Base-by-base conservation (phyloP, 2,888 invertebrate species). In the Cephus runcator region DNA sequence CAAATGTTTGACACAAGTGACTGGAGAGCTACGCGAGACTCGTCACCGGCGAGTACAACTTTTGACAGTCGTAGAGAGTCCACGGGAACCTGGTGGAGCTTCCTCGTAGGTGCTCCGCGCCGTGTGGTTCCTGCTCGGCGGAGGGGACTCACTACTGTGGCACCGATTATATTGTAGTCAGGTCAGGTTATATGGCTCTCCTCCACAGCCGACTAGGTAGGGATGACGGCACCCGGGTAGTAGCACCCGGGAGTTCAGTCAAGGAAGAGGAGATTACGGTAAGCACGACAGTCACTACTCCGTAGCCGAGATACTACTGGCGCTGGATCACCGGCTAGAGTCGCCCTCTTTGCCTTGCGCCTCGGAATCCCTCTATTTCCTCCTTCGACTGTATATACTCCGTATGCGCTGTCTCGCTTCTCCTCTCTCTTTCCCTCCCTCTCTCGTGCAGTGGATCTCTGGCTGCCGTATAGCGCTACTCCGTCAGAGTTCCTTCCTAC, bases 241-340 rank as follows among this genome's bases (percentile, higher is more conserved):
- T 56, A 56, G 56, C 56, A 56, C 56, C 56, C 56, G 56, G 56
- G 56, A 56, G 56, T 56, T 56, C 56, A 56, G 56, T 56, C 56
- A 56, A 71, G 81, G 76, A 79, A 79, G 80, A 79, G 80, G 81
- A 81, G 69, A 79, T 23, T 75, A 12, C 36, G 75, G 79, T 75
- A 80, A 80, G 81, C 81, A 81, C 85, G 83, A 84, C 40, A 83
- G 77, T 83, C 82, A 84, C 84, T 81, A 80, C 84, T 84, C 83
- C 83, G 81, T 80, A 76, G 85, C 85, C 83, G 85, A 82, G 83
- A 77, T 84, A 83, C 85, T 84, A 88, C 87, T 87, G 86, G 83
- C 83, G 79, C 76, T 77, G 83, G 81, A 81, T 78, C 80, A 69
- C 31, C 75, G 73, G 79, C 76, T 73, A 78, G 79, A 82, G 80